Conservation (phyloP, 2,888 invertebrate genomes). For the Neoscelio sp. region DNA sequence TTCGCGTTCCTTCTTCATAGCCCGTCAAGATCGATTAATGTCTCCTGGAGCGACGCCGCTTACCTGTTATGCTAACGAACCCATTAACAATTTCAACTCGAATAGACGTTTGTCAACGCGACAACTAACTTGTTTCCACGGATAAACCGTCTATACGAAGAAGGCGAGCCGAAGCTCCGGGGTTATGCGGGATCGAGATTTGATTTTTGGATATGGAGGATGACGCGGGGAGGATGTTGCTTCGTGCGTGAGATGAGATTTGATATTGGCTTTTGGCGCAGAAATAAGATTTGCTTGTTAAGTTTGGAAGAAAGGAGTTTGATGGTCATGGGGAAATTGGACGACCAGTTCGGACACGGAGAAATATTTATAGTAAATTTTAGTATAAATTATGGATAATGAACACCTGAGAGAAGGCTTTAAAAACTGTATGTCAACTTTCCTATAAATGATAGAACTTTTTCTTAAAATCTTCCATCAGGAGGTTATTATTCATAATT, state of each 20-base stretch:
- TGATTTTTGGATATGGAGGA: conserved; percentile 32
- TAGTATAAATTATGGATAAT: too few species aligned
- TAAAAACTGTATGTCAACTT: too few species aligned
- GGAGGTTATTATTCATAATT: too few species aligned
- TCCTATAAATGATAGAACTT: too few species aligned
- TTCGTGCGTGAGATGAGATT: conserved; percentile 28
- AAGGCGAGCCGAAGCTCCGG: not conserved
- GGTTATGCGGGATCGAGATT: conserved; percentile 39
- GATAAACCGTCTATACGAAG: conserved; percentile 35
- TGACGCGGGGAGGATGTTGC: conserved; percentile 9
- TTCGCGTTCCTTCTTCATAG: conserved; percentile 66
- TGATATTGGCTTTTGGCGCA: conserved; percentile 20
- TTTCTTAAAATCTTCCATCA: too few species aligned
- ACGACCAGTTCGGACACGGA: too few species aligned
- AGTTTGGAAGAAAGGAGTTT: too few species aligned
- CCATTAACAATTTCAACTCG: conserved; percentile 69
- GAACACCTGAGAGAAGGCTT: too few species aligned
- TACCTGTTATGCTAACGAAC: conserved; percentile 70
- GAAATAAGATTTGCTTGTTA: too few species aligned
- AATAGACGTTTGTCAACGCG: conserved; percentile 69
- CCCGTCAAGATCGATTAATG: conserved; percentile 69
- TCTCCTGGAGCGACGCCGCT: conserved; percentile 67
- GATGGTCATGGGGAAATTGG: too few species aligned
- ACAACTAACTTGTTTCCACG: conserved; percentile 64
- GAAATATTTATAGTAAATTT: too few species aligned